Percentiles rank a stretch among this genome's conserved stretches.
Evolutionary conservation across 2,797 vertebrate species (phyloP).

Genomic region (Setipinna tenuifilis): DNA sequence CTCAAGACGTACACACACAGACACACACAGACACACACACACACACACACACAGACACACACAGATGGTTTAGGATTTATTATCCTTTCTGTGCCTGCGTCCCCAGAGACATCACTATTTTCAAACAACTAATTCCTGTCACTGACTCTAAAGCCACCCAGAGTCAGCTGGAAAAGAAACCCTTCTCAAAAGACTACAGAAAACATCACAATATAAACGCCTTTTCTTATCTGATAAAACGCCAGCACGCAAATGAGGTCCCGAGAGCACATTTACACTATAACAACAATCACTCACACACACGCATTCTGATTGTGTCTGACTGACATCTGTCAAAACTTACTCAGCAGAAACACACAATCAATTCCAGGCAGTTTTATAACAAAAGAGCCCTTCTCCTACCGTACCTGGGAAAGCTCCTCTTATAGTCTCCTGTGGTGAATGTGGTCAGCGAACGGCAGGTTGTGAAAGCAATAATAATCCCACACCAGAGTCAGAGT

Average conservation of each 20-base stretch:
- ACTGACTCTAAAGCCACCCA: neutral
- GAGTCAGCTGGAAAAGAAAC: neutral
- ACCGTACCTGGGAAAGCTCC: conserved; percentile 33
- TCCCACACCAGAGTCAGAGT: neutral
- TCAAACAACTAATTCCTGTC: conserved; percentile 34
- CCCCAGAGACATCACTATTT: conserved; percentile 24
- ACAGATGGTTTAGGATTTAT: conserved; percentile 47
- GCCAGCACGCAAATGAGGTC: neutral
- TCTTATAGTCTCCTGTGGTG: neutral
- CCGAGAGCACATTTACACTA: neutral
- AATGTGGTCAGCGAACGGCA: neutral
- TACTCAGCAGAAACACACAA: neutral
- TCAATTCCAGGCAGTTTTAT: neutral
- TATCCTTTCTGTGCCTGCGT: neutral
- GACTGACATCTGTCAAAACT: neutral
- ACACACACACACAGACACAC: conserved; percentile 12
- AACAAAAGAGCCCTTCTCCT: conserved; percentile 30
- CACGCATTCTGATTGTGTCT: neutral
- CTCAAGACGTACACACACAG: conserved; percentile 35
- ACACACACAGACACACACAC: too few relatives aligned
- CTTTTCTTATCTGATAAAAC: neutral
- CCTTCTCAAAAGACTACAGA: neutral
- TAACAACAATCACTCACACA: neutral
- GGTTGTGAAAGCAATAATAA: conserved; percentile 20
- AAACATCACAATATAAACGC: neutral